Conservation (phyloP, 2,888 invertebrate species). For the Gerris lacustris region DNA sequence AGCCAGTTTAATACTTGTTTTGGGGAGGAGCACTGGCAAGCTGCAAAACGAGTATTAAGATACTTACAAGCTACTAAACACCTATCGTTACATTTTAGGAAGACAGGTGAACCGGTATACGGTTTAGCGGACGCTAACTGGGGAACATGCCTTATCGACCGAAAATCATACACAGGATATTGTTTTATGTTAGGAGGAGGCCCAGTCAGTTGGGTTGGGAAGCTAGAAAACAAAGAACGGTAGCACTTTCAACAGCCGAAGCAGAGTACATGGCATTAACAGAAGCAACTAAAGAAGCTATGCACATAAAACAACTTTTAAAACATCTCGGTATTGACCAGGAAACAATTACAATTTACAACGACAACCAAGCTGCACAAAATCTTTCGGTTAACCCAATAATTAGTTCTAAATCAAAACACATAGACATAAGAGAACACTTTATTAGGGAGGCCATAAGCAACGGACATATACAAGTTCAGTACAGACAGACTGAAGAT, state of each 20-base stretch:
- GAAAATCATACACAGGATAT: conserved; percentile 7
- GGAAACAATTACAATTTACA: neutral
- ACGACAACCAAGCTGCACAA: conserved; percentile 2
- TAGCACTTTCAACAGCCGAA: conserved; percentile 10
- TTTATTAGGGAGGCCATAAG: neutral
- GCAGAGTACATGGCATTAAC: conserved; percentile 10
- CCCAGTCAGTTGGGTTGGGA: conserved; percentile 6
- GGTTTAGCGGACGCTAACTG: conserved; percentile 16
- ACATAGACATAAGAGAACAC: neutral
- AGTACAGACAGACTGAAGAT: no score
- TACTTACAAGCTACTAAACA: no score
- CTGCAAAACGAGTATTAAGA: no score
- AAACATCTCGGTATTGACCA: neutral
- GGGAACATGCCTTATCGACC: conserved; percentile 11
- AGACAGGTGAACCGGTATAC: conserved; percentile 4
- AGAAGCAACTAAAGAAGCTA: neutral
- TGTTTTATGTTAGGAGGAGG: neutral
- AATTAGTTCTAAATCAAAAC: neutral
- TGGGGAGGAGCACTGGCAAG: no score
- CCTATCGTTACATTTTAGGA: no score
- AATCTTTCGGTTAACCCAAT: neutral
- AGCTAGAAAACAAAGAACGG: conserved; percentile 10
- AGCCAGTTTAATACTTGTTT: no score
- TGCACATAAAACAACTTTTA: conserved; percentile 6
- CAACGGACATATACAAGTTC: neutral